Evolutionary conservation across 1,140 invertebrate genomes (phyloP), one percentile per base, ranked within the genome.

Genomic region (Heliothis virescens): DNA sequence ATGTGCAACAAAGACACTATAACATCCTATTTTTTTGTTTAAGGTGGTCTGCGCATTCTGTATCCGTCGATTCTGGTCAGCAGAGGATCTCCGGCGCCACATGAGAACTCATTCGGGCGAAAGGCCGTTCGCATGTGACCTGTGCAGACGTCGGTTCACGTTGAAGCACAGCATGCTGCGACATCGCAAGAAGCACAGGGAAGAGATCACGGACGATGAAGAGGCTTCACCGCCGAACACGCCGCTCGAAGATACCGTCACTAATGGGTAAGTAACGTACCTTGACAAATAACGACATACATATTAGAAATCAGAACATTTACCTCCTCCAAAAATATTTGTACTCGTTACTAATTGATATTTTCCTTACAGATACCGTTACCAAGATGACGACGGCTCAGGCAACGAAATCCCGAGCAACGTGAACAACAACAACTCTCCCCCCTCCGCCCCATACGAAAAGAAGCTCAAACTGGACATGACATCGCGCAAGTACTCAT

Each of bases 111-210:
- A 98, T 87, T 98, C 97, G 0, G 98, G 97, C 0, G 98, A 98
- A 87, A 92, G 97, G 0, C 96, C 96, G 0, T 98, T 97, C 88
- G 96, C 97, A 55, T 98, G 98, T 83, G 97, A 98, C 86, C 96
- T 98, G 12, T 99, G 98, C 88, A 93, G 96, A 12, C 94, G 98
- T 4, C 96, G 97, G 72, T 99, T 99, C 94, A 99, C 98, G 0
- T 94, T 99, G n/a, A 98, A 99, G 86, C 98, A 99, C 94, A 98
- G 97, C 90, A 98, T 99, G 98, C 96, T 99, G 71, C 96, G 98
- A 2, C 98, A 99, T 90, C 95, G 98, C 60, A 98, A 98, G 92
- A 99, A 98, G 89, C 98, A 98, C 87, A 91, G 95, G 1, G 94
- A 92, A 41, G 94, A 95, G 29, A 87, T 92, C 85, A 87, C 94